Percentiles rank a stretch among this genome's conserved stretches.
Evolutionary conservation across 2,888 invertebrate species (phyloP).

Genomic region (Rugalucina vietnamica): DNA sequence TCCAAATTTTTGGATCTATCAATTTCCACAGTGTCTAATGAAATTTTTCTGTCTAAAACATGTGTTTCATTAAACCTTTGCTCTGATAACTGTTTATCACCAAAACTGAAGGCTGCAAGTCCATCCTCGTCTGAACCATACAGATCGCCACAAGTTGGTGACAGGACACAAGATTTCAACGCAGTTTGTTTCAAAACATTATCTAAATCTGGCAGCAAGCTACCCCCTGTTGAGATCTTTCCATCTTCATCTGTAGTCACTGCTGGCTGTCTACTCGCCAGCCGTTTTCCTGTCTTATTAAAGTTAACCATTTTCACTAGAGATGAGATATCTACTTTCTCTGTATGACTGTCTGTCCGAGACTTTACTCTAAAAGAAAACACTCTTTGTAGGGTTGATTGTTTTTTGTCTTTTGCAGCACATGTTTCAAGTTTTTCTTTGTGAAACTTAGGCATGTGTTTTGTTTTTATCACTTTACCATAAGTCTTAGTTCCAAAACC

Average conservation of each 20-base stretch:
- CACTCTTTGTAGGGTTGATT: neutral
- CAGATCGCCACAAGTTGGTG: conserved; percentile 61
- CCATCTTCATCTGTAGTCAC: neutral
- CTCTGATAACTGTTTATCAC: neutral
- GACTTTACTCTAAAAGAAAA: conserved; percentile 1
- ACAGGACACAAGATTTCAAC: neutral
- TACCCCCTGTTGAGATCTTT: no score
- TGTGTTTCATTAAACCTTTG: neutral
- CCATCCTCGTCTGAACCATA: conserved; percentile 54
- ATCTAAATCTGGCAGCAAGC: no score
- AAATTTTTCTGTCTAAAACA: neutral
- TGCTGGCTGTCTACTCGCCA: neutral
- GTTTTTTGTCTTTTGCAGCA: neutral
- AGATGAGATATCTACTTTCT: neutral
- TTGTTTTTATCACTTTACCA: neutral
- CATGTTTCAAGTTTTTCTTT: neutral
- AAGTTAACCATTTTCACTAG: neutral
- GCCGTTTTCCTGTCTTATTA: neutral
- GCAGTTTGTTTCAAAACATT: neutral
- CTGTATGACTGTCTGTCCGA: neutral
- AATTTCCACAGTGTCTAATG: neutral
- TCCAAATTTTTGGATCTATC: no score
- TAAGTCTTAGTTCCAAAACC: no score
- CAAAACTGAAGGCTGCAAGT: neutral
- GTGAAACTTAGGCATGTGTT: neutral